Evolutionary conservation across 2,797 vertebrate species (phyloP).

Genomic region (Microcaecilia unicolor): DNA sequence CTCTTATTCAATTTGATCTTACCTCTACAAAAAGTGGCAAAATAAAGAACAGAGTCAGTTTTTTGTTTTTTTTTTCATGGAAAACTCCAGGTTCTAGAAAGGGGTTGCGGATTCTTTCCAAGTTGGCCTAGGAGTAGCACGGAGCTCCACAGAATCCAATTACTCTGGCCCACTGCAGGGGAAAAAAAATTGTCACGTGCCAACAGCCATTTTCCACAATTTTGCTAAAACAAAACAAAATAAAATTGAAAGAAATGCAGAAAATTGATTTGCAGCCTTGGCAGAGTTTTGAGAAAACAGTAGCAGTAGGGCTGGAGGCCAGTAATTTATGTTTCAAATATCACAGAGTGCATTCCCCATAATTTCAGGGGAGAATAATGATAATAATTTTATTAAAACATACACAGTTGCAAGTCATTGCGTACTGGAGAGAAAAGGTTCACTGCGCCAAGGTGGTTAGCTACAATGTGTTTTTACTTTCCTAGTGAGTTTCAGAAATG

Average conservation of each 20-base stretch:
- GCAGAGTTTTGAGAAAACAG: slow-evolving; percentile 51
- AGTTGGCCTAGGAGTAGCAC: slow-evolving; percentile 44
- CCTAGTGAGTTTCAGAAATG: slow-evolving; percentile 46
- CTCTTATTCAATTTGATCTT: background rate
- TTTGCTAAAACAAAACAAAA: slow-evolving; percentile 56
- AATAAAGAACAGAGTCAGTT: slow-evolving; percentile 28
- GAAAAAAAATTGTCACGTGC: slow-evolving; percentile 61
- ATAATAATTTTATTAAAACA: slow-evolving; percentile 71
- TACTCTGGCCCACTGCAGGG: slow-evolving; percentile 59
- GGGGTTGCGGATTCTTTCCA: slow-evolving; percentile 41
- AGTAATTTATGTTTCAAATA: slow-evolving; percentile 66
- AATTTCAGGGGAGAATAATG: slow-evolving; percentile 62
- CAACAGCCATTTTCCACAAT: slow-evolving; percentile 68
- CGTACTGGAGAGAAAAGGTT: slow-evolving; percentile 43
- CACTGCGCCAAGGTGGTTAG: slow-evolving; percentile 41
- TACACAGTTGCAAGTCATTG: slow-evolving; percentile 50
- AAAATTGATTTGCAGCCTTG: slow-evolving; percentile 61
- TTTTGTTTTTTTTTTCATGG: slow-evolving; percentile 38
- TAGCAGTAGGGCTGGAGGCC: slow-evolving; percentile 58
- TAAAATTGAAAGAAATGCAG: slow-evolving; percentile 59
- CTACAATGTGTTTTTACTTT: slow-evolving; percentile 50
- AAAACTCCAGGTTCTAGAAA: slow-evolving; percentile 46
- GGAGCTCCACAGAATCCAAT: slow-evolving; percentile 52
- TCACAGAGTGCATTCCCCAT: slow-evolving; percentile 50
- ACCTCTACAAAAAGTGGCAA: slow-evolving; percentile 10